Conservation (phyloP, 2,797 vertebrate genomes). For the Paramormyrops hopkinsi region DNA sequence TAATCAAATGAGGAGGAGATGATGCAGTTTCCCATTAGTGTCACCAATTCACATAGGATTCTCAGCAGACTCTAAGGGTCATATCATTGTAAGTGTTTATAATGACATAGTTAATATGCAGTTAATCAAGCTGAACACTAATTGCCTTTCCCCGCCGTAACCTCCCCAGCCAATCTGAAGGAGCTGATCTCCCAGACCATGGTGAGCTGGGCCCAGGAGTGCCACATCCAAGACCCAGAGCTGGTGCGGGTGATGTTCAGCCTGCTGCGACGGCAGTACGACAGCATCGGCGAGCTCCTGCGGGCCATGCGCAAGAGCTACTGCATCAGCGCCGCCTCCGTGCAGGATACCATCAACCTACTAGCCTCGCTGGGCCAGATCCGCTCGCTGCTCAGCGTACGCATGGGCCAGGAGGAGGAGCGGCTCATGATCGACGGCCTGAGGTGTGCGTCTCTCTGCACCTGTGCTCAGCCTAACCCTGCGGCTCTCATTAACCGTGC, state of each 20-base stretch:
- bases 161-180: slow-evolving; percentile 78
- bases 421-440: slow-evolving; percentile 94
- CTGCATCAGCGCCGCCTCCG: slow-evolving; percentile 84
- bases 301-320: slow-evolving; percentile 88
- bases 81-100: neutral
- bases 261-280: slow-evolving; percentile 88
- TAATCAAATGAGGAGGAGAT: neutral
- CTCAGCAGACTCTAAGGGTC: neutral
- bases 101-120: neutral
- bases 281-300: slow-evolving; percentile 91
- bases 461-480: neutral
- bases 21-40: neutral
- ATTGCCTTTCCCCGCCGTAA: neutral
- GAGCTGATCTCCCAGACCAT: slow-evolving; percentile 94
- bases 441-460: slow-evolving; percentile 63
- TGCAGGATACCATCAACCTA: slow-evolving; percentile 85
- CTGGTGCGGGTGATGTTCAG: slow-evolving; percentile 93
- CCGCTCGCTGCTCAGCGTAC: slow-evolving; percentile 86
- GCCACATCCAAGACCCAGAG: slow-evolving; percentile 85
- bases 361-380: slow-evolving; percentile 91
- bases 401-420: slow-evolving; percentile 97
- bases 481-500: neutral
- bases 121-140: neutral
- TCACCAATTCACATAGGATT: slow-evolving; percentile 4
- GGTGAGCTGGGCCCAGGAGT: slow-evolving; percentile 93